Evolutionary conservation across 1,140 invertebrate genomes (phyloP).

Genomic region (Ostrea denselamellosa): DNA sequence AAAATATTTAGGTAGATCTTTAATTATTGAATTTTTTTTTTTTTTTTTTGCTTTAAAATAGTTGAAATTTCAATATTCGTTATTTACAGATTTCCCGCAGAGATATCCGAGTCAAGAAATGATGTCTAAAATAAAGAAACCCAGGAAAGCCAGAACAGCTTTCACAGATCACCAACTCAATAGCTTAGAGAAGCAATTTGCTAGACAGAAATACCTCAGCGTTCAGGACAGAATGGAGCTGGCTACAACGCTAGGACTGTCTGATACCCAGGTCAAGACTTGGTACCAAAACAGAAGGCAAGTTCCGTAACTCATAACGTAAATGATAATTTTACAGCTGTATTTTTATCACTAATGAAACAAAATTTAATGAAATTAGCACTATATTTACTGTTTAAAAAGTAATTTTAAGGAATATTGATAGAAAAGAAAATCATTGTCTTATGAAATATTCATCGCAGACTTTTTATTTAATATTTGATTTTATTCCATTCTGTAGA

Average conservation of each 20-base stretch:
- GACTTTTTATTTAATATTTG: not conserved
- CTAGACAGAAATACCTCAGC: constrained; percentile 98
- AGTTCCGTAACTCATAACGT: constrained; percentile 66
- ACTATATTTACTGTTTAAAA: too few relatives aligned
- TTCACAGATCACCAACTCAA: constrained; percentile 99
- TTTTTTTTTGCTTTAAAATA: too few relatives aligned
- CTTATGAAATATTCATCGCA: not conserved
- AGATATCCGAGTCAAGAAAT: not conserved
- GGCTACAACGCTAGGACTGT: constrained; percentile 95
- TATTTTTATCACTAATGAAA: too few relatives aligned
- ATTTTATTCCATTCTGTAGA: constrained; percentile 81
- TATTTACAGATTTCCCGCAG: not conserved
- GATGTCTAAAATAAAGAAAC: constrained; percentile 86
- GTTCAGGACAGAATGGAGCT: constrained; percentile 99
- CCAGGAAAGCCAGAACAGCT: constrained; percentile 97
- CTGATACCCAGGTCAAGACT: constrained; percentile 99
- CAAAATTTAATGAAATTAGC: too few relatives aligned
- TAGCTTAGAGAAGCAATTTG: constrained; percentile 97
- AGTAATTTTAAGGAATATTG: not conserved
- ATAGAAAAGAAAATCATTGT: not conserved
- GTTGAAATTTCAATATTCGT: too few relatives aligned
- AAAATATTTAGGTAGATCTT: too few relatives aligned
- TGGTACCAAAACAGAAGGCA: constrained; percentile 99
- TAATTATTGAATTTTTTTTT: too few relatives aligned
- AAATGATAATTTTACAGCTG: not conserved